These are phyloP conservation scores for Carettochelys insculpta DNA, from an alignment of 2,113 vertebrate genomes.

Conservation along the genomic window DNA sequence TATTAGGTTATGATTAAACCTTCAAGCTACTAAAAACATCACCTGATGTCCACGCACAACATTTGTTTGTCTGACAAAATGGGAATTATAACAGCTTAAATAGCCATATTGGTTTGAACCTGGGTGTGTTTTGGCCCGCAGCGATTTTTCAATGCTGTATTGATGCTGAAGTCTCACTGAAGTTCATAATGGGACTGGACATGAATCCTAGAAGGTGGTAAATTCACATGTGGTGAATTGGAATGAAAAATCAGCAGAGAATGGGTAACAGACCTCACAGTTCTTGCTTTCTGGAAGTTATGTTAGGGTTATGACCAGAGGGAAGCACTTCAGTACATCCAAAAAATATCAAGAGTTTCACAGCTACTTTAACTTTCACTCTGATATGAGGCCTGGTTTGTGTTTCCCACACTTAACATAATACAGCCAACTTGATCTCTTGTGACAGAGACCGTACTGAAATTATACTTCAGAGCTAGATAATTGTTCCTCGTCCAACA, in stretches of 20 bases:
- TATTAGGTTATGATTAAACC: background rate
- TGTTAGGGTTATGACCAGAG: background rate
- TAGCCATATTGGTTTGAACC: background rate
- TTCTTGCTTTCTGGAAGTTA: background rate
- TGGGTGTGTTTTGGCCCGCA: background rate
- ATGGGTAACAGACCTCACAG: background rate
- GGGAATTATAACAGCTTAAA: conserved; percentile 21
- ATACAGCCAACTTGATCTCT: background rate
- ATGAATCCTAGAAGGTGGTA: background rate
- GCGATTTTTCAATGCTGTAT: fast-evolving
- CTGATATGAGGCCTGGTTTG: background rate
- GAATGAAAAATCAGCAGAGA: background rate
- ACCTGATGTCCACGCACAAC: conserved; percentile 11
- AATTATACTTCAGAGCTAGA: background rate
- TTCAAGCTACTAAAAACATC: background rate
- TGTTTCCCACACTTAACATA: background rate
- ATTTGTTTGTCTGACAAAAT: conserved; percentile 35
- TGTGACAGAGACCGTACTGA: background rate
- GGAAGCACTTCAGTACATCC: background rate
- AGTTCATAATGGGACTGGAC: background rate
- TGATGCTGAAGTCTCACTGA: background rate
- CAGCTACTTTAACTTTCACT: background rate
- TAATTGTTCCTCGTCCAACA: background rate
- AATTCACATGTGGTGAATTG: background rate
- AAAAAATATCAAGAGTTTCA: background rate